Evolutionary conservation across 2,113 vertebrate genomes (phyloP).

Genomic region (Chaetorhynchus papuensis): DNA sequence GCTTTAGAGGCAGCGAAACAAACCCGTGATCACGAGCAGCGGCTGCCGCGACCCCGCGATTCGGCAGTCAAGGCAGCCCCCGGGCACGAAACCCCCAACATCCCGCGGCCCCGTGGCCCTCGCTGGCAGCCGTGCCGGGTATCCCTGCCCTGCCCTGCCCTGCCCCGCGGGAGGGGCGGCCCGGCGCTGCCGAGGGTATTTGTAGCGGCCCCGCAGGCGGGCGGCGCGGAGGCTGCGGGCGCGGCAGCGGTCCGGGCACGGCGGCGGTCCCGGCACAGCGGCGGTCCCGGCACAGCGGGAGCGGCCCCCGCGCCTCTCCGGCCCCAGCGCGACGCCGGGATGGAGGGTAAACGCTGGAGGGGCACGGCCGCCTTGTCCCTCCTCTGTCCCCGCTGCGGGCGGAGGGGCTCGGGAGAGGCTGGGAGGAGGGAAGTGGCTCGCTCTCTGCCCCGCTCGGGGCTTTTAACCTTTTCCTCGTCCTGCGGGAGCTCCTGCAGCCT

Average conservation of each 20-base stretch:
- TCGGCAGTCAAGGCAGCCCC: rapidly evolving
- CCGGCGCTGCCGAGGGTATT: neutral
- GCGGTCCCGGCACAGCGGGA: neutral
- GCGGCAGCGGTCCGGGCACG: neutral
- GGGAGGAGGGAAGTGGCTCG: too few relatives aligned
- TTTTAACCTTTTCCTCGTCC: neutral
- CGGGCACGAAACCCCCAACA: neutral
- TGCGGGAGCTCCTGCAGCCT: neutral
- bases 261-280: too few relatives aligned
- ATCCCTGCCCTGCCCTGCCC: too few relatives aligned
- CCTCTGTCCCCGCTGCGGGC: neutral
- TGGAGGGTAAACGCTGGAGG: conserved; percentile 46
- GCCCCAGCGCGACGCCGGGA: neutral
- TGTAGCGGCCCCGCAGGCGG: neutral
- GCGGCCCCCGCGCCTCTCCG: neutral
- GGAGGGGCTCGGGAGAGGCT: neutral
- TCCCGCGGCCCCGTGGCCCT: rapidly evolving
- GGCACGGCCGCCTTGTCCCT: neutral
- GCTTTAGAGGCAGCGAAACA: neutral
- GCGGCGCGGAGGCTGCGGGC: neutral
- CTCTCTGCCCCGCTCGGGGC: too few relatives aligned
- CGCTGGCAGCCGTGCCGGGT: neutral
- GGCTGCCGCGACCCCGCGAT: rapidly evolving
- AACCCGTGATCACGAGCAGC: rapidly evolving
- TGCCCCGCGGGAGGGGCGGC: neutral